Percentiles rank a stretch among this genome's conserved stretches.
Conservation (phyloP, 2,113 vertebrate species). For the Bubo blakistoni region DNA sequence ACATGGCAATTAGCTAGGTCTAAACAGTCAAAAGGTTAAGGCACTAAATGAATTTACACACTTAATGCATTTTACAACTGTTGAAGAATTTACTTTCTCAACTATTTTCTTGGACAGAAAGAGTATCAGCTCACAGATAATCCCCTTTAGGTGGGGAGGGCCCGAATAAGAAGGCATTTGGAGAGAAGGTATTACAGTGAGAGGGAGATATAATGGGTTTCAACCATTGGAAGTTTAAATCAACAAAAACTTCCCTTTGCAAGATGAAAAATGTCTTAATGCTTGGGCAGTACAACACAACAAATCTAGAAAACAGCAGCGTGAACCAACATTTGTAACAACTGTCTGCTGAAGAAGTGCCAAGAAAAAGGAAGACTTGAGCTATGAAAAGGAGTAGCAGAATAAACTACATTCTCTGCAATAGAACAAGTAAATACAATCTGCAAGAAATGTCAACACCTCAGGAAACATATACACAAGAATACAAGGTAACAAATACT, state of each 20-base stretch:
- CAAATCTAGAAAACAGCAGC: background rate
- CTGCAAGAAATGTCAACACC: background rate
- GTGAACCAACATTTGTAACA: background rate
- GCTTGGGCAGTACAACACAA: background rate
- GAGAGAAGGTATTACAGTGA: background rate
- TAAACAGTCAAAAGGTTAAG: background rate
- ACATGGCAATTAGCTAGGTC: background rate
- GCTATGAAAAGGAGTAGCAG: background rate
- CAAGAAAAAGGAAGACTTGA: background rate
- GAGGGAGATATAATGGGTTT: background rate
- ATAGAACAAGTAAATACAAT: background rate
- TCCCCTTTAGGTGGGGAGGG: fast-evolving
- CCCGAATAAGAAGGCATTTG: background rate
- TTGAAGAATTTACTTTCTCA: background rate
- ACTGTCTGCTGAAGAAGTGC: background rate
- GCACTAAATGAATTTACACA: background rate
- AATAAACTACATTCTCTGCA: background rate
- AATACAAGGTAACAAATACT: background rate
- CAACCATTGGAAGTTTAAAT: background rate
- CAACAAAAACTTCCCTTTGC: background rate
- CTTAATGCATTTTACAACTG: background rate
- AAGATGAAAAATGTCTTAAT: background rate
- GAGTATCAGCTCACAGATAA: background rate
- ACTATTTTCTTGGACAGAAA: background rate
- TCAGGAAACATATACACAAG: background rate